A percentile compares a stretch with the other conserved stretches of the same genome.
Conservation (phyloP, 2,888 invertebrate species). For the Anticlea derivata region DNA sequence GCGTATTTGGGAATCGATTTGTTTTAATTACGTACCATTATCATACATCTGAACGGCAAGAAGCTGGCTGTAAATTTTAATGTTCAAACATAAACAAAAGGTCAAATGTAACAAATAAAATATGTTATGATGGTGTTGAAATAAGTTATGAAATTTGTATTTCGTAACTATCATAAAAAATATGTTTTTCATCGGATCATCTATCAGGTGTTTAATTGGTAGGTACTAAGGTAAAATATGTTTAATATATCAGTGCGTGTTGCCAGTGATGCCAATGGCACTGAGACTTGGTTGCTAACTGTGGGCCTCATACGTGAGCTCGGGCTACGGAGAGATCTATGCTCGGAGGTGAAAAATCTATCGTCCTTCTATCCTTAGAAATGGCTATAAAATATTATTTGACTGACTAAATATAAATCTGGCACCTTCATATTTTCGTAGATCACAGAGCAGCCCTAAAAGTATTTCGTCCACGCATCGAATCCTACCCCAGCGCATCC, state of each 20-base stretch:
- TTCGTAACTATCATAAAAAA: background rate
- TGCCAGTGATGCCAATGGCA: no score
- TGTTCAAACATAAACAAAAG: conserved; percentile 37
- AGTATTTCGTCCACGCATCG: conserved; percentile 77
- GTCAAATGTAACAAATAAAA: conserved; percentile 40
- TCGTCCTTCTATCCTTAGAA: no score
- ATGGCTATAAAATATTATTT: no score
- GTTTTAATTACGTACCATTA: conserved; percentile 30
- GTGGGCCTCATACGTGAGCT: no score
- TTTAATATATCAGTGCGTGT: no score
- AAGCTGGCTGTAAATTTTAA: conserved; percentile 33
- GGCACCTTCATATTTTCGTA: conserved; percentile 37
- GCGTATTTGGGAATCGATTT: conserved; percentile 26
- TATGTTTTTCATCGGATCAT: background rate
- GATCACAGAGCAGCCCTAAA: conserved; percentile 52
- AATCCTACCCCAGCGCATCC: conserved; percentile 67
- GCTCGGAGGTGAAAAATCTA: no score
- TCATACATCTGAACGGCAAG: conserved; percentile 28
- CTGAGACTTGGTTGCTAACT: no score
- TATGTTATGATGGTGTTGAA: conserved; percentile 31
- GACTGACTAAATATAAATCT: background rate
- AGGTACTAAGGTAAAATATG: no score
- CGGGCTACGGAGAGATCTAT: no score
- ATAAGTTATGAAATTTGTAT: conserved; percentile 26
- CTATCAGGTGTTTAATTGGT: no score